Conservation (phyloP, 1,140 invertebrate genomes). For the Calephelis virginiensis region DNA sequence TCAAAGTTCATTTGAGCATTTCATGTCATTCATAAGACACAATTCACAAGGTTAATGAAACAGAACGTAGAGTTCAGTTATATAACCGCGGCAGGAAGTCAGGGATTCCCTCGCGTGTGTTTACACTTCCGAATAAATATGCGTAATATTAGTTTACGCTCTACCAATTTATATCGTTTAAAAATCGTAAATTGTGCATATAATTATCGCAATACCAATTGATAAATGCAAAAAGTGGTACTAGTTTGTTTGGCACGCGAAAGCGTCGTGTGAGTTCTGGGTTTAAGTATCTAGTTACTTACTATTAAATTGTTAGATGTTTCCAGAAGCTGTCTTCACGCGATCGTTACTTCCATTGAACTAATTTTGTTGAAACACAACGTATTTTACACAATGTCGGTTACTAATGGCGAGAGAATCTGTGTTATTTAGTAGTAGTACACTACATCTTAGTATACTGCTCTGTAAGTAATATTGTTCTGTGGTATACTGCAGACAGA, state of each 20-base stretch:
- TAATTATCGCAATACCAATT: not conserved
- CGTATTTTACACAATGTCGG: too few relatives aligned
- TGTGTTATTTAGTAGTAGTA: too few relatives aligned
- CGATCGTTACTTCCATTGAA: too few relatives aligned
- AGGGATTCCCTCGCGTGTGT: slow-evolving; percentile 13
- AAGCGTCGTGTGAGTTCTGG: not conserved
- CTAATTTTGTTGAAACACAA: too few relatives aligned
- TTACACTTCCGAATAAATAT: slow-evolving; percentile 11
- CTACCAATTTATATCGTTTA: not conserved
- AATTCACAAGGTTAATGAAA: slow-evolving; percentile 7
- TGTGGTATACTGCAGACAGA: too few relatives aligned
- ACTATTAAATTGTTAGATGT: not conserved
- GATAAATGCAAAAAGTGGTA: not conserved
- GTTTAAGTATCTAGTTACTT: not conserved
- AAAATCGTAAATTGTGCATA: slow-evolving; percentile 5
- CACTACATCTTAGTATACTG: too few relatives aligned
- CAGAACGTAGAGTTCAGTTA: not conserved
- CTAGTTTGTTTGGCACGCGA: not conserved
- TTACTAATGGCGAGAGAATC: too few relatives aligned
- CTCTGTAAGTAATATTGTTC: too few relatives aligned
- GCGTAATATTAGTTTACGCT: slow-evolving; percentile 3
- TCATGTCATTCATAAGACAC: slow-evolving; percentile 6
- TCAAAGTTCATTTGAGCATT: not conserved
- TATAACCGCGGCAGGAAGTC: slow-evolving; percentile 6
- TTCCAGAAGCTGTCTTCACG: too few relatives aligned